A percentile compares a stretch with the other conserved stretches of the same genome.
These are phyloP conservation scores for Apamea crenata DNA, from an alignment of 2,888 invertebrate genomes.

Conservation along the genomic window DNA sequence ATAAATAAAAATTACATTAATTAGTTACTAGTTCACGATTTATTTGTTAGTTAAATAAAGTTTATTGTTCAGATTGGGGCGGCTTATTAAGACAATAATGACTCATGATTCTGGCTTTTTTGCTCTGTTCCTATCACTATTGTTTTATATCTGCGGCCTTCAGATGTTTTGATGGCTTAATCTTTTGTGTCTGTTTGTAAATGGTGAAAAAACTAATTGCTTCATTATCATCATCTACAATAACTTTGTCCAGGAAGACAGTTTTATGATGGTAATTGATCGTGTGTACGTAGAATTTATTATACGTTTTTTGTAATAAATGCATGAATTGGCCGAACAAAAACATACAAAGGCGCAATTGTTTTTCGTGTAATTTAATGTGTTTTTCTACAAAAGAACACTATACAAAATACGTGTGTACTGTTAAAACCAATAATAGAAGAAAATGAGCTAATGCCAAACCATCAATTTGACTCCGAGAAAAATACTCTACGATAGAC, in stretches of 20 bases:
- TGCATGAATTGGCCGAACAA: not conserved
- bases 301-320: constrained; percentile 3
- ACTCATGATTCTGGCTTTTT: constrained; percentile 45
- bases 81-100: constrained; percentile 43
- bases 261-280: constrained; percentile 40
- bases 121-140: constrained; percentile 56
- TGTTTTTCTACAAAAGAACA: not conserved
- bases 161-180: constrained; percentile 59
- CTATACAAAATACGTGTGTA: not conserved
- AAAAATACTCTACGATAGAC: no score
- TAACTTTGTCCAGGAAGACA: constrained; percentile 52
- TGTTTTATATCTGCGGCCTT: constrained; percentile 60
- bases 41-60: constrained; percentile 52
- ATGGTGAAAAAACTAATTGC: constrained; percentile 61
- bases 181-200: constrained; percentile 59
- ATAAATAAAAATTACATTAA: constrained; percentile 30
- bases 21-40: constrained; percentile 34
- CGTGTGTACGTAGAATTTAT: constrained; percentile 1
- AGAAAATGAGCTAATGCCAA: no score
- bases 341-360: not conserved
- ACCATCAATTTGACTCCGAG: no score
- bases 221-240: constrained; percentile 47
- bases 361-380: not conserved
- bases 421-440: no score
- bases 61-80: constrained; percentile 44